Percentiles rank a stretch among this genome's conserved stretches.
Evolutionary conservation across 2,797 vertebrate genomes (phyloP).

Genomic region (Euphonia xanthogaster): DNA sequence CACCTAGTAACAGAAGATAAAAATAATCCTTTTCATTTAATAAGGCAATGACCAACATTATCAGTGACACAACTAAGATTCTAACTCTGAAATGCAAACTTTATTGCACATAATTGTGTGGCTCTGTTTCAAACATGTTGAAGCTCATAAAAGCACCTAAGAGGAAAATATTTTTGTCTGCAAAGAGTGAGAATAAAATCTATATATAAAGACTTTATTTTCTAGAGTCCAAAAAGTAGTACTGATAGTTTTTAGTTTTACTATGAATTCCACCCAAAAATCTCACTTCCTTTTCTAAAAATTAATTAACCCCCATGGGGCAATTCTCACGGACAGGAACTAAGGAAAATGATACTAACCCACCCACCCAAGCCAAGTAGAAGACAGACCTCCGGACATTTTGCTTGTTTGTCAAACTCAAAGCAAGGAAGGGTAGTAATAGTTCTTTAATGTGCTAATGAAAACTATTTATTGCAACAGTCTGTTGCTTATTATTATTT

Average conservation of each 20-base stretch:
- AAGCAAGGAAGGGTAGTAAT: not conserved
- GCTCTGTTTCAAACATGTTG: not conserved
- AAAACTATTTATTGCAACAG: slow-evolving; percentile 5
- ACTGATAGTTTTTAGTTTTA: not conserved
- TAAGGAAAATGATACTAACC: not conserved
- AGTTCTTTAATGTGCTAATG: not conserved
- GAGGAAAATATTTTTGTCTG: not conserved
- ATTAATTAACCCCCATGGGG: not conserved
- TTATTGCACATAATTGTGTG: not conserved
- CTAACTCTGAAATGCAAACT: not conserved
- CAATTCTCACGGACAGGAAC: not conserved
- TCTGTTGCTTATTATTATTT: not conserved
- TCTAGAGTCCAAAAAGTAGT: not conserved
- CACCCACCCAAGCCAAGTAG: not conserved
- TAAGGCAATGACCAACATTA: not conserved
- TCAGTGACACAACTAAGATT: not conserved
- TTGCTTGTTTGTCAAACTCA: not conserved
- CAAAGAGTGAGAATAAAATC: not conserved
- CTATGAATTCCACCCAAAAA: not conserved
- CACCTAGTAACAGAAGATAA: not conserved
- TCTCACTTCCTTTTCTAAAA: not conserved
- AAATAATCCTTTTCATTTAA: slow-evolving; percentile 31
- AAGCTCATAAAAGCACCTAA: not conserved
- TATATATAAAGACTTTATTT: not conserved
- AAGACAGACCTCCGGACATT: not conserved